Conservation (phyloP, 2,113 vertebrate genomes). For the Eleginops maclovinus region DNA sequence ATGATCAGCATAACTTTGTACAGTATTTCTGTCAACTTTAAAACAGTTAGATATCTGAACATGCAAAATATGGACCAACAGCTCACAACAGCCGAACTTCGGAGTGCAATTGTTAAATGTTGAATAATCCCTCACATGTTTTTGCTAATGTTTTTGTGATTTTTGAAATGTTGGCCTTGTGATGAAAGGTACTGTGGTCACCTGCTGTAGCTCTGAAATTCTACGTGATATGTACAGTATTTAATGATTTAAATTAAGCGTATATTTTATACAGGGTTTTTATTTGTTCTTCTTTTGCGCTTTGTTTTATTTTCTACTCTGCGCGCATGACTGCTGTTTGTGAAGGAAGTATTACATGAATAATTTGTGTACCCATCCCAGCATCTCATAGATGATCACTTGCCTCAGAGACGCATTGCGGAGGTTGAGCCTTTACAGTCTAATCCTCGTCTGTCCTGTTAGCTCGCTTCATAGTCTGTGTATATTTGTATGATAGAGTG, state of each 20-base stretch:
- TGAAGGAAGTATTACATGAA: conserved; percentile 60
- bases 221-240: conserved; percentile 82
- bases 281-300: conserved; percentile 23
- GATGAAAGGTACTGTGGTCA: conserved; percentile 58
- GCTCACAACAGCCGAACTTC: conserved; percentile 1
- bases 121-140: conserved; percentile 18
- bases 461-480: conserved; percentile 35
- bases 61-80: conserved; percentile 61
- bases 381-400: conserved; percentile 35
- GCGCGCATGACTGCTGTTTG: conserved; percentile 72
- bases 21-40: conserved; percentile 34
- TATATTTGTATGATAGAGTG: conserved; percentile 58
- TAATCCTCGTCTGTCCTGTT: conserved; percentile 10
- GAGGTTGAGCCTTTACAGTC: conserved; percentile 40
- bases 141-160: conserved; percentile 43
- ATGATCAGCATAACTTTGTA: conserved; percentile 23
- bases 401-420: conserved; percentile 42
- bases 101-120: conserved; percentile 59
- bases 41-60: conserved; percentile 52
- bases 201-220: conserved; percentile 73
- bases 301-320: conserved; percentile 66
- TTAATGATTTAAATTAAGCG: conserved; percentile 85
- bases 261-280: conserved; percentile 78
- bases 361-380: conserved; percentile 53
- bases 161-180: conserved; percentile 52